Base-by-base conservation (phyloP, 2,797 vertebrate genomes). In the Periophthalmus magnuspinnatus region DNA sequence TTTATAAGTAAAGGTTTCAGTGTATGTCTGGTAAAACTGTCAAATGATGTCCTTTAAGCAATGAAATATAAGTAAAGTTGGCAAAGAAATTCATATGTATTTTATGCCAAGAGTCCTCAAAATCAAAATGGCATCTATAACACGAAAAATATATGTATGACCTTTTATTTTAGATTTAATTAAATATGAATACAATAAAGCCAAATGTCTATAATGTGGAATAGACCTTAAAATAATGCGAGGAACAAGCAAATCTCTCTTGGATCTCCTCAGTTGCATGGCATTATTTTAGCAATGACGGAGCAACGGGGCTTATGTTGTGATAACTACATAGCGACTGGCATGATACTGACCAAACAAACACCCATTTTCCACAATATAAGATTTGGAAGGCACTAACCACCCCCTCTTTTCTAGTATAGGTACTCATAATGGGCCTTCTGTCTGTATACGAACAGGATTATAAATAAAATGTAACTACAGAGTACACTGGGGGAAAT, bases 391-490 rank as follows among this genome's bases (percentile, higher is more conserved):
- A 48, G 73, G 78, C 72, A 72, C 74, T 68, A 86, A 84, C 70
- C 75, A 77, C 71, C 76, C 62, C 48, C 5, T 9, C 68, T 74
- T 79, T 24, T 78, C 75, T 67, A 65, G 72, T 63, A 54, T 10
- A 24, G 64, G 52, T 71, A 32, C 72, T 73, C 82, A 83, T 84
- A 82, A 87, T 88, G 81, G 71, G 19, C 81, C 82, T 79, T 86
- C 78, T 82, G 80, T 84, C 88, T 92, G 90, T 77, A 65, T 78
- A 71, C 74, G 71, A 62, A 70, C 68, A 70, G 76, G 70, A 88
- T 90, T 91, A 91, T 91, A 92, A 91, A 93, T 92, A 92, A 81
- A 84, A 89, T 65, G 56, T 92, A 93, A 93, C 82, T 89, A 92
- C 60, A 92, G 88, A 86, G 86, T 74, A 63, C 36, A 67, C 72